Evolutionary conservation across 2,113 vertebrate genomes (phyloP).

Genomic region (Choloepus hoffmanni): DNA sequence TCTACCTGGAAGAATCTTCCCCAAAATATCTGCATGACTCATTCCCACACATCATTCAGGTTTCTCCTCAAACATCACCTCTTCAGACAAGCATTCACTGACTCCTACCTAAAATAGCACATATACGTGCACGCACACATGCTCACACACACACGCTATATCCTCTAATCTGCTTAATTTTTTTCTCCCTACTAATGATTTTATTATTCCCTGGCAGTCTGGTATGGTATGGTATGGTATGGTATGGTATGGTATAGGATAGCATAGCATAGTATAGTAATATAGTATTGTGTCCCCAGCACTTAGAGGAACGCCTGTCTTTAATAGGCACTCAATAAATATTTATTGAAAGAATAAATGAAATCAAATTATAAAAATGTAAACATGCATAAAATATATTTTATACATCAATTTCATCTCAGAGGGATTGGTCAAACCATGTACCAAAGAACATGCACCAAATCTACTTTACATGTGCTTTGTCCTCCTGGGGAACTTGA

Average conservation of each 20-base stretch:
- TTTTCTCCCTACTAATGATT: background rate
- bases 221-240: background rate
- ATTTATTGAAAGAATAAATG: background rate
- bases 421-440: background rate
- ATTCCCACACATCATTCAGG: background rate
- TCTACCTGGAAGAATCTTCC: background rate
- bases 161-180: background rate
- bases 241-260: too few species aligned
- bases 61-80: background rate
- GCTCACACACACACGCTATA: background rate
- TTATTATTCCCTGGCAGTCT: background rate
- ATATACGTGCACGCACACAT: too few species aligned
- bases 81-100: background rate
- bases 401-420: background rate
- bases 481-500: background rate
- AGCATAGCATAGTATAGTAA: background rate
- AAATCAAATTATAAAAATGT: constrained; percentile 8
- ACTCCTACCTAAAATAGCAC: too few species aligned
- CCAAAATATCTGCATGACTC: background rate
- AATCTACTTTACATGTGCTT: background rate
- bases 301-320: background rate
- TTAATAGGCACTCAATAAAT: background rate
- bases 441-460: background rate
- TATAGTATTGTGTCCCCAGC: background rate
- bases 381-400: background rate